Evolutionary conservation across 2,113 vertebrate species (phyloP), one percentile per base, ranked within the genome.

Genomic region (Casuarius casuarius): DNA sequence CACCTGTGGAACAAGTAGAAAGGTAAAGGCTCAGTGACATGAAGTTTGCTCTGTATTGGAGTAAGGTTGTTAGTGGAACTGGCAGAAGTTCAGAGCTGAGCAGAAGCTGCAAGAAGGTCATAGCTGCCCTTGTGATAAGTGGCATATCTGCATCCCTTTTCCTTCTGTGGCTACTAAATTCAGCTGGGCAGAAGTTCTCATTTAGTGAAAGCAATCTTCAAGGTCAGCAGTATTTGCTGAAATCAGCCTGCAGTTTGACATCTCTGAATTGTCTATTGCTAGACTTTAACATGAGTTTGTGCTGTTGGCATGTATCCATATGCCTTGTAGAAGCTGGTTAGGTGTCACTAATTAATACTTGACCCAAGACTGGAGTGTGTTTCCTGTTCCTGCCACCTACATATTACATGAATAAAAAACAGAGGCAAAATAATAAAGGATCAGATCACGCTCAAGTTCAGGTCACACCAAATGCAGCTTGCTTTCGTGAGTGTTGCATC

Each of bases 1-100:
- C 19, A 38, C 88, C 1, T 97, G 94, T 90, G 95, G 94, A 78
- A 97, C 97, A 56, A 97, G 66, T 7, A 97, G 95, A 73, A 97
- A 89, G 87, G 97, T 97, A 94, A 86, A 21, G 6, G 4, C 17
- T 61, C n/a, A 15, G 6, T n/a, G 38, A 31, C 0, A 0, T 22
- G 5, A 87, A 10, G 16, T 17, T 81, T 61, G 49, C 4, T 33
- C 7, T 87, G 22, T 2, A 0, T 13, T 58, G 40, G 12, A 6
- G 3, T 42, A 52, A 11, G 17, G 1, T 54, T 79, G 17, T n/a
- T 73, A 22, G 18, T 54, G 31, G 16, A 71, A 20, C 13, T 51
- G 26, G 10, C 14, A 48, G 29, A 62, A 5, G 4, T 1, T 91
- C 31, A 62, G 68, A 48, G 20, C 21, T 61, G 56, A 90, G 40